Base-by-base conservation (phyloP, 2,113 vertebrate genomes). In the Peromyscus polionotus region DNA sequence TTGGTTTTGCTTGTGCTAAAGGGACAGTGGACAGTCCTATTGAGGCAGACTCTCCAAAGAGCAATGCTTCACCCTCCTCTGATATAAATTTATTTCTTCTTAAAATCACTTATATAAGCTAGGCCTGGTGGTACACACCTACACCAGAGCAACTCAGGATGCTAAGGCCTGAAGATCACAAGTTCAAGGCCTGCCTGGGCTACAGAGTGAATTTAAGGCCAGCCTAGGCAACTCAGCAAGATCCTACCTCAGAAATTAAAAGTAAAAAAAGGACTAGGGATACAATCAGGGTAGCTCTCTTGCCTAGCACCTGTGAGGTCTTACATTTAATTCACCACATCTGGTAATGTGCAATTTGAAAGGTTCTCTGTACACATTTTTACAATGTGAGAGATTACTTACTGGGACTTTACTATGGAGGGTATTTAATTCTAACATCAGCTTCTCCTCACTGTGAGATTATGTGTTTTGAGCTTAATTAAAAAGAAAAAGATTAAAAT, bases 71-170 rank as follows among this genome's bases (percentile, higher is more conserved):
- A 45, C 9, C 19, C 59, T 94, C n/a, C 45, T 67, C 54, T 92
- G 73, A 90, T 75, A 80, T 81, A 90, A 81, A 81, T 24, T 68
- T 95, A 4, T n/a, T 63, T 76, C 12, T 93, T 93, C 45, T 92
- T 67, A 36, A 36, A 67, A 24, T 48, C 12, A 86, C 4, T 68
- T 67, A 20, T 7, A 36, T 86, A 68, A 68, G 63, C 63, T 68
- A 67, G 26, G 26, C 61, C 16, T 65, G 61, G 24, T 26, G n/a
- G 0, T 24, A 12, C 54, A 84, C 3, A 61, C 80, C 22, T 39
- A n/a, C 10, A 67, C 22, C 39, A 67, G 16, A 86, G 42, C 2
- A 68, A 48, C 11, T 36, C 84, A 68, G 31, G 17, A 87, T 13
- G 3, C 28, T 67, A 45, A 67, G 61, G 5, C 39, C 42, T 16